Conservation (phyloP, 1,140 invertebrate species). For the Euura lappo region DNA sequence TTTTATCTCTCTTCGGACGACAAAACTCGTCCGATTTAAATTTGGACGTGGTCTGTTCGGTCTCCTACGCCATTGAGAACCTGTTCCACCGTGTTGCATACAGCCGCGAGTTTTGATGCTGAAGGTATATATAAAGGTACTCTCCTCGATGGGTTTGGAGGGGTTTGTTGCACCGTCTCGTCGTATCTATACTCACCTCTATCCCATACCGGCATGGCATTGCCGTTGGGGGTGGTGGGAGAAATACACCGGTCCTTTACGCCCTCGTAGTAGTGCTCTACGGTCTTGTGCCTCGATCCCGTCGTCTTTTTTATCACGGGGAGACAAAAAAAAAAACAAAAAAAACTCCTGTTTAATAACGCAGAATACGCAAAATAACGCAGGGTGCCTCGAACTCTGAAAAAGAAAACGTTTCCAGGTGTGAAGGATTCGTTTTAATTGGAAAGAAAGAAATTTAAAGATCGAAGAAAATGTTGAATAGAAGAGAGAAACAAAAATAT, state of each 20-base stretch:
- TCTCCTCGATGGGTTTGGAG: too few relatives aligned
- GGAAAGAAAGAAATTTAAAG: not conserved
- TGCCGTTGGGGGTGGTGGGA: slow-evolving; percentile 6
- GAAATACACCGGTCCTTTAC: not conserved
- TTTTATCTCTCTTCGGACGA: not conserved
- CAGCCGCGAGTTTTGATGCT: not conserved
- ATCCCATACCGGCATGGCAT: not conserved
- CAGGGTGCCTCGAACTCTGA: too few relatives aligned
- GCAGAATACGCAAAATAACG: too few relatives aligned
- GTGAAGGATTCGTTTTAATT: too few relatives aligned
- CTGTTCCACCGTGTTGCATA: not conserved
- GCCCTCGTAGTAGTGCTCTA: not conserved
- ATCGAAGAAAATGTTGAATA: not conserved
- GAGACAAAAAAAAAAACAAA: not conserved
- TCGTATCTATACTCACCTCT: not conserved
- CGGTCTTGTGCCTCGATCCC: not conserved
- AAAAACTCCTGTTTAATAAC: too few relatives aligned
- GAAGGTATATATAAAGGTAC: too few relatives aligned
- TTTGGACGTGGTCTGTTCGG: not conserved
- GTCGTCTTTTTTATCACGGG: not conserved
- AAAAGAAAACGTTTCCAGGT: too few relatives aligned
- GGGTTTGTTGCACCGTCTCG: not conserved
- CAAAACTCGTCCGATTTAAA: not conserved
- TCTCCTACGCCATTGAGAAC: not conserved
- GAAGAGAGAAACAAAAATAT: not conserved